Evolutionary conservation across 2,113 vertebrate species (phyloP), one percentile per base, ranked within the genome.

Genomic region (Antigone vipio): DNA sequence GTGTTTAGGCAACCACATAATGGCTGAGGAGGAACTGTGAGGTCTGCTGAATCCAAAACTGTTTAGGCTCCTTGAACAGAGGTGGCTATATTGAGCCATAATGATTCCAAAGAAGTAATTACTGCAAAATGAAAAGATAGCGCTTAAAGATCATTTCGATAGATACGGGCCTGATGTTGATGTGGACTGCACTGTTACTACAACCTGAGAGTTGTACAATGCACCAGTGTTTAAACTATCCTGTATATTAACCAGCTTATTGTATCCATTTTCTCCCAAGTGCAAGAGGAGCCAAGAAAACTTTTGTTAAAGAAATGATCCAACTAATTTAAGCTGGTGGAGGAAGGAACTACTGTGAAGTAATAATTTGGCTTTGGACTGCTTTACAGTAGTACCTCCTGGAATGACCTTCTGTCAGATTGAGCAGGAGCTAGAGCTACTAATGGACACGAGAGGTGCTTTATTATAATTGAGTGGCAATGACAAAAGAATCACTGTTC

Each of bases 331-430:
- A 69, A 92, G 55, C 47, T 83, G 40, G 56, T 82, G 27, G 72
- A 91, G 42, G 80, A 92, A 78, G 19, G 44, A 94, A 53, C 35
- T 32, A 45, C 76, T 49, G 47, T 93, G 91, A 95, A 89, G 83
- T 88, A 93, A 94, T 84, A 78, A 75, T 92, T 96, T 94, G 93
- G 88, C 83, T 92, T 52, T 75, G 49, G 59, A 30, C 42, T 73
- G 52, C 67, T 83, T 58, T 90, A 66, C 58, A 62, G 81, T 88
- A 93, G 83, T 17, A 11, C 66, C 88, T 93, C 29, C 85, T 92
- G 67, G 88, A 81, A 64, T 1, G 44, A 59, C 47, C 68, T 79
- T 13, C 38, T 84, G 64, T 92, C 79, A 85, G 75, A 50, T 18
- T 44, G 69, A 81, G 86, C 60, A 53, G 91, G 76, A 90, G 68